Base-by-base conservation (phyloP, 2,113 vertebrate species). In the Eudyptes chrysolophus region DNA sequence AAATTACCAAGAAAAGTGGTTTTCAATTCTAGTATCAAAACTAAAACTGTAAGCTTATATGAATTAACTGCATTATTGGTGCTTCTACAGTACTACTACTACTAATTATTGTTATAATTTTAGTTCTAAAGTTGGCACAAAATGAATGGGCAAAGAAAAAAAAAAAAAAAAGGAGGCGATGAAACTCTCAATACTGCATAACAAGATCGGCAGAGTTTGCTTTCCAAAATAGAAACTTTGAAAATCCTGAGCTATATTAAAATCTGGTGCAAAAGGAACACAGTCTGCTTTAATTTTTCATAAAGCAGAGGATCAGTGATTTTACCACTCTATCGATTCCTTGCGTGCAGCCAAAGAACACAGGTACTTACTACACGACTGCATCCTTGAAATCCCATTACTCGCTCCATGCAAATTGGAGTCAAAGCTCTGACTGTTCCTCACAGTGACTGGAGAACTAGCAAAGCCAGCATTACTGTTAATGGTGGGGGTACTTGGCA, bases 401-500 rank as follows among this genome's bases (percentile, higher is more conserved):
- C 99, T 99, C 2, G 98, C 98, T 89, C 98, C 98, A 44, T 98
- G 98, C 54, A 99, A 96, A 82, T 94, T 99, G 13, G 99, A 99
- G 98, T 99, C 99, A 97, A 99, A 99, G 96, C 99, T 99, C 98
- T 99, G 99, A 95, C 99, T 99, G 93, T 98, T 99, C 89, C 99
- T 98, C 74, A 99, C 97, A 89, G 99, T 98, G 89, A 99, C 98
- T 10, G 99, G 98, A 62, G 99, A 98, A 34, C 97, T 95, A 42
- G 98, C 95, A 81, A 99, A 98, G 29, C 98, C 97, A 52, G 98
- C 65, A 26, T 86, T 98, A 90, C 97, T 98, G 94, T 96, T 97
- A 18, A 98, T 84, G 30, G 98, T 91, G 9, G 98, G 89, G 69
- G 99, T 98, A 95, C 98, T 99, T 64, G 99, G 98, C 97, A 99